A percentile compares a stretch with the other conserved stretches of the same genome.
Evolutionary conservation across 2,113 vertebrate species (phyloP).

Genomic region (Rhinolophus sinicus): DNA sequence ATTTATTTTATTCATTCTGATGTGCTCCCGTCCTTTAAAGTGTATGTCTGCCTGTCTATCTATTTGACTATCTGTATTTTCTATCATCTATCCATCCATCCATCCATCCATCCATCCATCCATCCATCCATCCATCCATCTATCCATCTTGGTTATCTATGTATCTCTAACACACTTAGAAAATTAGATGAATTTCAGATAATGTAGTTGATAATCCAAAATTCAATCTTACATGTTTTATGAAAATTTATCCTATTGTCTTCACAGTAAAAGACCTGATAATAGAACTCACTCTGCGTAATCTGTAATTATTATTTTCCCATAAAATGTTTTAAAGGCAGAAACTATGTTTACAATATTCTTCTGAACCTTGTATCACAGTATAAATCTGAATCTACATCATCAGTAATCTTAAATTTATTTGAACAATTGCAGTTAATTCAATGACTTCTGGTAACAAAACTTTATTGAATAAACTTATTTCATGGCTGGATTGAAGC

Average conservation of each 20-base stretch:
- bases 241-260: background rate
- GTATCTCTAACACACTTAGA: background rate
- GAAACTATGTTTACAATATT: background rate
- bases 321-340: background rate
- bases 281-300: background rate
- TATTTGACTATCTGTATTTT: background rate
- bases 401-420: slow-evolving; percentile 29
- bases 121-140: background rate
- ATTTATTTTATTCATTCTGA: background rate
- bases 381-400: background rate
- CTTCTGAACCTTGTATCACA: background rate
- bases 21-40: background rate
- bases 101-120: background rate
- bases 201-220: background rate
- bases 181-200: slow-evolving; percentile 17
- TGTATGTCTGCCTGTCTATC: background rate
- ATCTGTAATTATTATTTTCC: background rate
- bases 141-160: background rate
- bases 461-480: slow-evolving; percentile 35
- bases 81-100: background rate
- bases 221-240: background rate
- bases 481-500: slow-evolving; percentile 4
- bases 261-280: background rate
- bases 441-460: background rate
- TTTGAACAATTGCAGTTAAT: slow-evolving; percentile 58